Conservation (phyloP, 2,113 vertebrate genomes). For the Heterotis niloticus region DNA sequence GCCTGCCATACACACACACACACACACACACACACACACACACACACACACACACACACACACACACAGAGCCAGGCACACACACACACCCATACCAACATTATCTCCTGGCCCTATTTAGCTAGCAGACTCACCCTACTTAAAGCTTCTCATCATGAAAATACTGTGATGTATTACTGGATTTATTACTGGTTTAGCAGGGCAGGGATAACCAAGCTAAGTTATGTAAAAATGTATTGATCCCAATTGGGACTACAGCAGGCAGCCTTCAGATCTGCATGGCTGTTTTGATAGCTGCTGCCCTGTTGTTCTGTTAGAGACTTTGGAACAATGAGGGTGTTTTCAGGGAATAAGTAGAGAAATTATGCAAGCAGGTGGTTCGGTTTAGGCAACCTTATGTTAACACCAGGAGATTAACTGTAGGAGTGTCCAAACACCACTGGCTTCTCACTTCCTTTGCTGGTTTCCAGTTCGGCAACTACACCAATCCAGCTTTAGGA, state of each 20-base stretch:
- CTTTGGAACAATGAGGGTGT: background rate
- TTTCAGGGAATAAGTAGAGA: conserved; percentile 6
- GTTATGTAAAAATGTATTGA: background rate
- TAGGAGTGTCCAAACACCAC: background rate
- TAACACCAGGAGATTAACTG: background rate
- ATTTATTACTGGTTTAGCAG: background rate
- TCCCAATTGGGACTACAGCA: background rate
- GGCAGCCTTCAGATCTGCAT: background rate
- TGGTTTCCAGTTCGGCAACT: background rate
- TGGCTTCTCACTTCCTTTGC: background rate
- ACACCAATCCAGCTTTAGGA: background rate
- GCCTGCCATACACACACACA: conserved; percentile 43
- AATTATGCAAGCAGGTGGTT: background rate
- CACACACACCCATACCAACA: background rate
- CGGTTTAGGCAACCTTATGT: background rate
- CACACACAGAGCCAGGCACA: conserved; percentile 10
- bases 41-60: background rate
- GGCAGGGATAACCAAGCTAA: background rate
- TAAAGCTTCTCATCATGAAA: background rate
- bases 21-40: background rate
- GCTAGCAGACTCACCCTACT: background rate
- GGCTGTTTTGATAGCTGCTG: background rate
- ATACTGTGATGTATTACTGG: background rate
- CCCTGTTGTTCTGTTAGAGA: background rate
- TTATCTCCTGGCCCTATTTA: background rate